A percentile compares a stretch with the other conserved stretches of the same genome.
phyloP scores from a whole-genome alignment of 64 coral and sea anemone genomes.

The Stichodactyla mertensii region DNA sequence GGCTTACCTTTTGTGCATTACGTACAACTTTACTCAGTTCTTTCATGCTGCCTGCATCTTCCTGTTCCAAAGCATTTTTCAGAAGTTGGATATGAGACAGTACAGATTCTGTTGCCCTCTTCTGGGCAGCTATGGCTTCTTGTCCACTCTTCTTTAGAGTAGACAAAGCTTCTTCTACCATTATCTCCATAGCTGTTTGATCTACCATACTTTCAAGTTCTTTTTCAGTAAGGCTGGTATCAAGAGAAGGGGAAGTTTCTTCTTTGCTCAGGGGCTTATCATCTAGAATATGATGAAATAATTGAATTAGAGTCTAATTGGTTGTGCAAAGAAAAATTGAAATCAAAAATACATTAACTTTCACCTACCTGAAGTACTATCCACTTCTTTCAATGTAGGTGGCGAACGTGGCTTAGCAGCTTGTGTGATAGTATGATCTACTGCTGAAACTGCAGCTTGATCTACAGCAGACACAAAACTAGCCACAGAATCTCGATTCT shows the following conservation, averaged over 20 bases:
- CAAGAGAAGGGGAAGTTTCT: background rate
- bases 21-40: slow-evolving; percentile 55
- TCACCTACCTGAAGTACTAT: background rate
- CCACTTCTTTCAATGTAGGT: background rate
- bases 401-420: background rate
- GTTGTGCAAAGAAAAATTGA: no score
- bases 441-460: slow-evolving; percentile 3
- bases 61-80: slow-evolving; percentile 52
- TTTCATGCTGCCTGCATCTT: slow-evolving; percentile 27
- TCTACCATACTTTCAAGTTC: slow-evolving; percentile 61
- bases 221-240: slow-evolving; percentile 61
- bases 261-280: background rate
- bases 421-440: background rate
- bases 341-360: background rate
- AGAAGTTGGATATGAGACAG: slow-evolving; percentile 54
- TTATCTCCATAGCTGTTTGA: slow-evolving; percentile 66
- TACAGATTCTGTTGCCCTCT: slow-evolving; percentile 54
- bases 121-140: slow-evolving; percentile 67
- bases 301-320: no score
- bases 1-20: slow-evolving; percentile 45
- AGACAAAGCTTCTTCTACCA: slow-evolving; percentile 57
- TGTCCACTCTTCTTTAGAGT: slow-evolving; percentile 43
- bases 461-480: slow-evolving; percentile 20
- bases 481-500: background rate
- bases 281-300: background rate